Evolutionary conservation across 1,140 invertebrate species (phyloP).

Genomic region (Ruditapes philippinarum): DNA sequence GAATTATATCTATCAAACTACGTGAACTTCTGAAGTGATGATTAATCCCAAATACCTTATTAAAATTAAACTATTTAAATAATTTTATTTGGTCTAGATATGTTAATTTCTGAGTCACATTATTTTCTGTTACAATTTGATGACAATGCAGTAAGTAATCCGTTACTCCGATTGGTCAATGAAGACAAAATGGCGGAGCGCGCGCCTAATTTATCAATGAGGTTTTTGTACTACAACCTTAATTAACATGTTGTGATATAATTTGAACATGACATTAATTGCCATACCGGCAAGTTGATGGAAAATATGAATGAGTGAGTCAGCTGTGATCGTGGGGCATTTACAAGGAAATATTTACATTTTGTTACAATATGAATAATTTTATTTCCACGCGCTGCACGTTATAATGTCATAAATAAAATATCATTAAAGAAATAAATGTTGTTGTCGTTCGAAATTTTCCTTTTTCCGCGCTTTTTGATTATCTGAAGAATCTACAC

Average conservation of each 20-base stretch:
- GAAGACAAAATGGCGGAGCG: not conserved
- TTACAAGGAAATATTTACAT: constrained; percentile 9
- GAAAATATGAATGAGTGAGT: constrained; percentile 30
- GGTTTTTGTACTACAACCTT: not conserved
- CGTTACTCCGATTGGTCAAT: not conserved
- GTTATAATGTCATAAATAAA: too few species aligned
- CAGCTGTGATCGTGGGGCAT: not conserved
- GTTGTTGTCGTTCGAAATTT: too few species aligned
- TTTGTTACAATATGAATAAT: not conserved
- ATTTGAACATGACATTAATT: constrained; percentile 37
- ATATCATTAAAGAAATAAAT: too few species aligned
- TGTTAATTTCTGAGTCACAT: not conserved
- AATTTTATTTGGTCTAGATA: constrained; percentile 35
- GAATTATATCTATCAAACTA: too few species aligned
- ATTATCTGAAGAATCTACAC: too few species aligned
- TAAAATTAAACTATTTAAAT: not conserved
- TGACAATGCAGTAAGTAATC: not conserved
- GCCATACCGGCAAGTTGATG: not conserved
- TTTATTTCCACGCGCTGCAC: too few species aligned
- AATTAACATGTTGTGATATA: not conserved
- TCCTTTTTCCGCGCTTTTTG: too few species aligned
- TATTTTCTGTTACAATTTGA: not conserved
- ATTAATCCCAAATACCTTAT: too few species aligned
- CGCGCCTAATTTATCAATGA: constrained; percentile 8
- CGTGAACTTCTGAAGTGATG: too few species aligned